Evolutionary conservation across 2,888 invertebrate genomes (phyloP), one percentile per base, ranked within the genome.

Genomic region (Drosophila dives): DNA sequence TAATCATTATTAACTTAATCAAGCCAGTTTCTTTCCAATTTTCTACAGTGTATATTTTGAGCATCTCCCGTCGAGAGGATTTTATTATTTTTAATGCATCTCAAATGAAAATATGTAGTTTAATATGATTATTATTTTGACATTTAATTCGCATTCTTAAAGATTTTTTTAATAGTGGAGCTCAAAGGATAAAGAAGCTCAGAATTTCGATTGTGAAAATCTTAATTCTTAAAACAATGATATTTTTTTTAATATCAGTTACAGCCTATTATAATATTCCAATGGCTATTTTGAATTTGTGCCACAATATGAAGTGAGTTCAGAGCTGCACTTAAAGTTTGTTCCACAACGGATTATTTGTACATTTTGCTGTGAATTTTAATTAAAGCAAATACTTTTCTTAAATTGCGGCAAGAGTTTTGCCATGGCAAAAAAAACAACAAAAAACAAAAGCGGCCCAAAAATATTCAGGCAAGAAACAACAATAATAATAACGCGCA

Each of bases 361-460:
- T 51, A 20, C 38, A 66, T 48, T 58, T 59, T 70, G 63, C 83
- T 68, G 62, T 62, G 64, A 56, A 50, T 80, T 78, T 85, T 80
- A 82, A 80, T 85, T 80, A 80, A 88, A 75, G 72, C 55, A 64
- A 79, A 73, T 67, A 60, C 63, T 34, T 60, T 48, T 36, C 56
- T 72, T 80, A 64, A 68, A 75, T 48, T 54, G 50, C 36, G 42
- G 58, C 59, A 17, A 45, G 23, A 45, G 56, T 56, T 55, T 45
- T 45, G 23, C 61, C 40, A 45, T 36, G 23, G 29, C 51, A 12
- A 38, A n/a, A 26, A 45, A 34, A 63, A 54, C 64, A 29, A 45
- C 23, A 65, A 54, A 66, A 55, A 45, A 60, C 59, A 64, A 61
- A 67, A 49, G 36, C 58, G 61, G 59, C 34, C 62, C 59, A 67